phyloP scores from a whole-genome alignment of 1,140 invertebrate genomes.

The Ceratoteleas bidentatus region DNA sequence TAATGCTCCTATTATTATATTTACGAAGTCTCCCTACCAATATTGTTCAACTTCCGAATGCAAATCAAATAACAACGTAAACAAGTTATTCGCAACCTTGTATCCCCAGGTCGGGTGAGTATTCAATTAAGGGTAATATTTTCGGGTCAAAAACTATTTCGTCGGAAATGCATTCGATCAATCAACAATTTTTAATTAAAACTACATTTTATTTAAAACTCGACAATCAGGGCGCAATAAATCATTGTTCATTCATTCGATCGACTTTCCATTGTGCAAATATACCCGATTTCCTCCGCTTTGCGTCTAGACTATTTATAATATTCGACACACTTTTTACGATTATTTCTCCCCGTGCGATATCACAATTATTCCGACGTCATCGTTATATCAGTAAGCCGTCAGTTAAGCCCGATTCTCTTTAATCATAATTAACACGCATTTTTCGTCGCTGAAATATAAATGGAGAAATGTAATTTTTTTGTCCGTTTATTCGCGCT shows the following conservation, averaged over 20 bases:
- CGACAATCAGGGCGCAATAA: constrained; percentile 1
- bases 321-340: background rate
- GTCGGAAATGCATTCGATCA: constrained; percentile 5
- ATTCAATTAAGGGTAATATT: too few relatives aligned
- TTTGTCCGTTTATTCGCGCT: constrained; percentile 5
- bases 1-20: too few relatives aligned
- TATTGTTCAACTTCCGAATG: too few relatives aligned
- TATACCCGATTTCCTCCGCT: background rate
- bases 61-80: too few relatives aligned
- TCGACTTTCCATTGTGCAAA: background rate
- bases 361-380: constrained; percentile 15
- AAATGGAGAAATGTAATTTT: constrained; percentile 17
- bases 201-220: background rate
- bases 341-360: constrained; percentile 2
- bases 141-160: too few relatives aligned
- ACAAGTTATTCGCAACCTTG: too few relatives aligned
- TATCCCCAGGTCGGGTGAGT: too few relatives aligned
- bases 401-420: constrained; percentile 8
- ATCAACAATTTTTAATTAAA: constrained; percentile 8
- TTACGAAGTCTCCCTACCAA: too few relatives aligned
- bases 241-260: constrained; percentile 8
- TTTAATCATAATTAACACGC: background rate
- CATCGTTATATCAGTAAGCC: constrained; percentile 9
- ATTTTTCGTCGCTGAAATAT: constrained; percentile 4
- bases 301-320: background rate